A percentile compares a stretch with the other conserved stretches of the same genome.
Conservation (phyloP, 2,888 invertebrate genomes). For the Drosophila hamatofila region DNA sequence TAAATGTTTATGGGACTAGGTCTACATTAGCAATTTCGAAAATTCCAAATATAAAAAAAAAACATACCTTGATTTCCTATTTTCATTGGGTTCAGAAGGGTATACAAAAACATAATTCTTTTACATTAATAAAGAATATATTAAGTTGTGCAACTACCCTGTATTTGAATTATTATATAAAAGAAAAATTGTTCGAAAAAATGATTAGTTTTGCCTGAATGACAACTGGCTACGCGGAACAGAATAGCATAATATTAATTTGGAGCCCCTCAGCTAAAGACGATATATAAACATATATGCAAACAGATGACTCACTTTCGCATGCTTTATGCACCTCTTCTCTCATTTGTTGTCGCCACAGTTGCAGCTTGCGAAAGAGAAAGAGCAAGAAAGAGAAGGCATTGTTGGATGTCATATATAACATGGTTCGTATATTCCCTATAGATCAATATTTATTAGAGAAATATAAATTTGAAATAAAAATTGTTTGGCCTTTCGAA, state of each 20-base stretch:
- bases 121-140: not conserved
- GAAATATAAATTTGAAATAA: too few species aligned
- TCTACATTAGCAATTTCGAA: too few species aligned
- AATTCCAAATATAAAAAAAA: too few species aligned
- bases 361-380: not conserved
- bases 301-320: conserved; percentile 54
- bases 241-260: conserved; percentile 4
- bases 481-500: too few species aligned
- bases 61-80: too few species aligned
- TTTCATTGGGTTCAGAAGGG: too few species aligned
- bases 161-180: conserved; percentile 6
- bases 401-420: conserved; percentile 16
- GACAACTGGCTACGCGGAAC: conserved; percentile 33
- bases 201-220: too few species aligned
- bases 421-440: too few species aligned
- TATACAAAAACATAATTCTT: too few species aligned
- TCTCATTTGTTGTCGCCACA: conserved; percentile 12
- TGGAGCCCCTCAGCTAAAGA: conserved; percentile 3
- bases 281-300: conserved; percentile 34
- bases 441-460: too few species aligned
- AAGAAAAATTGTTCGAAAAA: too few species aligned
- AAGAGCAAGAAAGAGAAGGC: conserved; percentile 4
- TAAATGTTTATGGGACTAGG: too few species aligned
- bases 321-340: conserved; percentile 33
- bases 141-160: conserved; percentile 2